Base-by-base conservation (phyloP, 2,797 vertebrate genomes). In the Gallinago stenura region DNA sequence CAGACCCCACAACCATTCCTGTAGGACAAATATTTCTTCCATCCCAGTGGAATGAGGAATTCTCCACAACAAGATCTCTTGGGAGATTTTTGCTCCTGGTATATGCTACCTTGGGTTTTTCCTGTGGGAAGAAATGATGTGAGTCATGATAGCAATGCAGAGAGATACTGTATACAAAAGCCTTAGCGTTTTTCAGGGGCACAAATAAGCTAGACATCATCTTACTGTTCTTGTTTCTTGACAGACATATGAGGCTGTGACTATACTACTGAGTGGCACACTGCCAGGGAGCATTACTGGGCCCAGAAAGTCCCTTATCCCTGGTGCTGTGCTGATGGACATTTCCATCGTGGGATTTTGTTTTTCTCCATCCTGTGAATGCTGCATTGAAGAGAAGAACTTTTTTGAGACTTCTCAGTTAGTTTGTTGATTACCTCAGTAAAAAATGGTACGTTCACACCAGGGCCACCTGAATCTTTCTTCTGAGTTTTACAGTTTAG, bases 41-140 rank as follows among this genome's bases (percentile, higher is more conserved):
- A 62, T 76, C 57, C 33, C 14, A n/a, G 3, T 48, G 39, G 56
- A 93, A 87, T 2, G 1, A 87, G 22, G 37, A 82, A 57, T 21
- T 91, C 31, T 91, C 43, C 26, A 20, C 35, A 86, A 66, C 10
- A 45, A 65, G 16, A 57, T 53, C 26, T 78, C 43, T 46, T 2
- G 3, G 35, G 77, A 89, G 56, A 89, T 50, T 77, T 91, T 93
- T 92, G 46, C 68, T 92, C 20, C 66, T 68, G 37, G 60, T n/a
- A 60, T 75, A 48, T 30, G 28, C 7, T 92, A 33, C 37, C 20
- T 86, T 72, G 31, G 0, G 1, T 45, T 68, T 57, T 39, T 41
- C 14, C 28, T 1, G 5, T 91, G 53, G 68, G 61, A 90, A 83
- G 60, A 82, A 90, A 84, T 15, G 1, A 54, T 91, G 20, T 76